These are phyloP conservation scores for Urocolius indicus DNA, from an alignment of 2,113 vertebrate genomes.

Conservation along the genomic window DNA sequence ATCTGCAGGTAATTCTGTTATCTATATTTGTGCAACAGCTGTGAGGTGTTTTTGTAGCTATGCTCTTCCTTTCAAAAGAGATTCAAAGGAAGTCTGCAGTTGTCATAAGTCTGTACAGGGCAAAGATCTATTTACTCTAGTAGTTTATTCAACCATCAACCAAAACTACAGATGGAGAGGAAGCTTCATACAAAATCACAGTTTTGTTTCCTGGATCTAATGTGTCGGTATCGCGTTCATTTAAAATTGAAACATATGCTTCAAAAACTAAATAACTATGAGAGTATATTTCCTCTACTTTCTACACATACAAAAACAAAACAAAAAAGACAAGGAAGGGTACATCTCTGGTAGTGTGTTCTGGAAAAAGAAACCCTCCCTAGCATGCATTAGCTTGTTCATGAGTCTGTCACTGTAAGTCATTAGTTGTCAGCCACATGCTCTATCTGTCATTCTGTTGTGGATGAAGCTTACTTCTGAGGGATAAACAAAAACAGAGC, in stretches of 20 bases:
- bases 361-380: neutral
- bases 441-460: neutral
- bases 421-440: neutral
- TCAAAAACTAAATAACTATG: neutral
- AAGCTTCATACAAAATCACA: neutral
- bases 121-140: constrained; percentile 22
- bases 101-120: neutral
- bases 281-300: neutral
- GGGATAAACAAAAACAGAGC: constrained; percentile 7
- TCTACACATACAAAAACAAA: neutral
- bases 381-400: neutral
- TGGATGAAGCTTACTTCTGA: neutral
- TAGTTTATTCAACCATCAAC: constrained; percentile 1
- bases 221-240: neutral
- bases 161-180: constrained; percentile 41
- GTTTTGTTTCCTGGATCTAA: neutral
- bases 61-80: neutral
- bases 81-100: neutral
- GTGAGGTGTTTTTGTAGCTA: neutral
- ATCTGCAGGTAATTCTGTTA: neutral
- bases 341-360: neutral
- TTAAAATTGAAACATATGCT: neutral
- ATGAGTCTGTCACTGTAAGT: neutral
- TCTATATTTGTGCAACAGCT: neutral
- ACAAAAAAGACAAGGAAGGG: neutral